Base-by-base conservation (phyloP, 1,140 invertebrate species). In the Copidosoma floridanum region DNA sequence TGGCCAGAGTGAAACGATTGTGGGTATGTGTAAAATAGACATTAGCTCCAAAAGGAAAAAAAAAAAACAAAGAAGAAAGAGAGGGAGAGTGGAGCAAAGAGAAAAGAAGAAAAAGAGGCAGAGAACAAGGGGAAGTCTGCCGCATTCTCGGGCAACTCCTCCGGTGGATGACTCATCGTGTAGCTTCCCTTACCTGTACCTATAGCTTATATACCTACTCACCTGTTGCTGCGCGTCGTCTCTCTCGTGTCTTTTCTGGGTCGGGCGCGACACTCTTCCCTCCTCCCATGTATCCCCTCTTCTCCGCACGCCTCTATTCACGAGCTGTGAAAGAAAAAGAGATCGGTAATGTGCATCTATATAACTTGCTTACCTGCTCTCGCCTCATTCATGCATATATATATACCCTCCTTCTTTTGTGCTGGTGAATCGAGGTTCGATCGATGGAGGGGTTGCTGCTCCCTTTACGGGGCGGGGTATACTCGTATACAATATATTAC, bases 111-210 rank as follows among this genome's bases (percentile, higher is more conserved):
- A 23, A 44, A 11, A 37, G 35, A 56, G 37, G 8, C 11, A 48
- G 38, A 24, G 46, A 32, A n/a, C 51, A 57, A 50, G 24, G 46
- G 35, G 29, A 24, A 21, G 26, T 66, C 65, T 59, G 66, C 64
- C 61, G 66, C 67, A 73, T 74, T 72, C 70, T 60, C 57, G 66
- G 69, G 68, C 65, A 71, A 70, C 71, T 70, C n/a, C n/a, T n/a
- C n/a, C 71, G 65, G 63, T 71, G 71, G 68, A 66, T 74, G 55
- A 63, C 56, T 48, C 72, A 73, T 58, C 69, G 61, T 57, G 64
- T 71, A 65, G 63, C 67, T 70, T 71, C 70, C 67, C 65, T 58
- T 54, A 43, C n/a, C 37, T 24, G 38, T n/a, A n/a, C n/a, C n/a
- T n/a, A n/a, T n/a, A n/a, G n/a, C 37, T 18, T 23, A 2, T 55